Conservation (phyloP, 2,797 vertebrate species). For the Poeciliopsis paucimaculata region DNA sequence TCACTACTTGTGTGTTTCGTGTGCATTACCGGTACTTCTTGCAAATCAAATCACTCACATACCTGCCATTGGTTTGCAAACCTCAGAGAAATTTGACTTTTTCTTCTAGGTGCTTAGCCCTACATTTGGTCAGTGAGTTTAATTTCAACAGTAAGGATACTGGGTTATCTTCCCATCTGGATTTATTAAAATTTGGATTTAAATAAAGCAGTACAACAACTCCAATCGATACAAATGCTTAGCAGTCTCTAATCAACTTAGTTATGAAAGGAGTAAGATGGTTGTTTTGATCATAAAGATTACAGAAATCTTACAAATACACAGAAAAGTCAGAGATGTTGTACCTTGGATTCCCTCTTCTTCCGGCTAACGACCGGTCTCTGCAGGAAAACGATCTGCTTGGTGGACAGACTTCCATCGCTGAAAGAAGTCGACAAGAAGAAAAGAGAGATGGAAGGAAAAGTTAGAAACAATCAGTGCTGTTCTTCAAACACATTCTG, state of each 20-base stretch:
- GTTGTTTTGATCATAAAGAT: neutral
- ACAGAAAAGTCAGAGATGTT: constrained; percentile 51
- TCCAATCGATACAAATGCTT: neutral
- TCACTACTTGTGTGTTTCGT: neutral
- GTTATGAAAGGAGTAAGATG: neutral
- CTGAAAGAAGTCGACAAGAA: constrained; percentile 74
- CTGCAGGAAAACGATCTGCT: constrained; percentile 98
- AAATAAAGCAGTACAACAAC: neutral
- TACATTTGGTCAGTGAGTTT: neutral
- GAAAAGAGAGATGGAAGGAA: constrained; percentile 4
- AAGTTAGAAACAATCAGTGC: constrained; percentile 10
- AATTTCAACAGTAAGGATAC: neutral
- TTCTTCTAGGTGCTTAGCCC: neutral
- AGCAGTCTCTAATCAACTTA: neutral
- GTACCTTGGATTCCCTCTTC: constrained; percentile 94
- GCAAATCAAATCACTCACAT: neutral
- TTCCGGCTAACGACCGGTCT: constrained; percentile 92
- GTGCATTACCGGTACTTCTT: neutral
- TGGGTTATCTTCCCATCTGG: neutral
- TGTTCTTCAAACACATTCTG: neutral
- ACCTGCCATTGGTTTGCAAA: neutral
- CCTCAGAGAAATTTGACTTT: neutral
- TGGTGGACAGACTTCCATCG: constrained; percentile 94
- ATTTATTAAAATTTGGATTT: neutral
- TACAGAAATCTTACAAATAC: constrained; percentile 18